These are phyloP conservation scores for Leucophenga maculata DNA, from an alignment of 2,888 invertebrate species.

Conservation along the genomic window DNA sequence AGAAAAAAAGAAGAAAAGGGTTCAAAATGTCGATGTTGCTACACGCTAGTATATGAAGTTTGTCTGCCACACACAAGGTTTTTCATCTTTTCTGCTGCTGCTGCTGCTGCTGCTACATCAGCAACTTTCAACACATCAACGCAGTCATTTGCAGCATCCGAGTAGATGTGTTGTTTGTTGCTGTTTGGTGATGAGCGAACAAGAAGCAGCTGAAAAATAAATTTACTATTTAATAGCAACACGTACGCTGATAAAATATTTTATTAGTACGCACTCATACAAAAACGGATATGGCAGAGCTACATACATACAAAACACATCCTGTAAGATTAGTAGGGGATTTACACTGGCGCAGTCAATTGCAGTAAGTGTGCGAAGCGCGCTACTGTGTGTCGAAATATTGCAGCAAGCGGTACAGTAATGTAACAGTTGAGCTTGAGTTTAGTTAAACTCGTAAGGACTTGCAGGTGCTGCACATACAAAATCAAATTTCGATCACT, in stretches of 20 bases:
- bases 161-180: neutral
- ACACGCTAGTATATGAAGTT: too few species aligned
- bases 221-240: constrained; percentile 59
- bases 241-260: constrained; percentile 66
- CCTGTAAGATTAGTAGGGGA: too few species aligned
- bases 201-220: constrained; percentile 33
- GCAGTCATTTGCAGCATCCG: constrained; percentile 50
- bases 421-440: too few species aligned
- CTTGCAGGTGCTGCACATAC: too few species aligned
- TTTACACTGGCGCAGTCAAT: too few species aligned
- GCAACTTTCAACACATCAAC: constrained; percentile 62
- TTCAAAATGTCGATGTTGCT: constrained; percentile 38
- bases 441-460: too few species aligned
- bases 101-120: constrained; percentile 3
- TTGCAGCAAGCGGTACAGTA: too few species aligned
- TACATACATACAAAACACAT: too few species aligned
- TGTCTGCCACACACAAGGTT: neutral
- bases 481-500: too few species aligned
- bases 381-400: too few species aligned
- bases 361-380: too few species aligned
- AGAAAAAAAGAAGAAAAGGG: constrained; percentile 51
- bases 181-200: neutral
- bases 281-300: neutral
- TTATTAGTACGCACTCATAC: constrained; percentile 54
- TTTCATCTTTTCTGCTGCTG: constrained; percentile 27